Percentiles rank a stretch among this genome's conserved stretches.
phyloP scores from a whole-genome alignment of 2,888 invertebrate species.

The Bursaphelenchus okinawaensis region DNA sequence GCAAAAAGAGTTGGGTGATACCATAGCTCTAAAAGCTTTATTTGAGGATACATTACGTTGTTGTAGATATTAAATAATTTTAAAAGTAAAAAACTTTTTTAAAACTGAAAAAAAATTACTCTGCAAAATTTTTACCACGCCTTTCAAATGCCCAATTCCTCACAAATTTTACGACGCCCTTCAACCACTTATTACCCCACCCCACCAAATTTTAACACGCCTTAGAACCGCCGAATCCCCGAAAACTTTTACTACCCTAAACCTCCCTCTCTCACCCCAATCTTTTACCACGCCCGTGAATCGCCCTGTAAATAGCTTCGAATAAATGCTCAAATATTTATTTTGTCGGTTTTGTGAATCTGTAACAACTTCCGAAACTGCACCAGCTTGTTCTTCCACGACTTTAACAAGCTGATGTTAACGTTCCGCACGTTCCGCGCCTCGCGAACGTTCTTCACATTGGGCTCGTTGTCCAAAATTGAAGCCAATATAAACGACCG shows the following conservation, averaged over 20 bases:
- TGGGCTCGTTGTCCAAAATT: not conserved
- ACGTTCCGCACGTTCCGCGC: not conserved
- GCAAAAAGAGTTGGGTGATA: not conserved
- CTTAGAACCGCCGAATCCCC: not conserved
- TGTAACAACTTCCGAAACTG: not conserved
- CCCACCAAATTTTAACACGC: not conserved
- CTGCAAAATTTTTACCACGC: no score
- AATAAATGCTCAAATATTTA: not conserved
- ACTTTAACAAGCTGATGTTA: not conserved
- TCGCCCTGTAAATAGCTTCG: not conserved
- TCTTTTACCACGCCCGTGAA: not conserved
- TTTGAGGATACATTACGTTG: no score
- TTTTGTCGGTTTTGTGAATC: not conserved
- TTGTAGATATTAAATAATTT: no score
- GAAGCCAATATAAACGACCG: not conserved
- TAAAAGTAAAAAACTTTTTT: no score
- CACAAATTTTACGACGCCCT: no score
- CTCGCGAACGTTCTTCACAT: not conserved
- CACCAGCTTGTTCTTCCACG: not conserved
- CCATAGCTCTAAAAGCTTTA: no score
- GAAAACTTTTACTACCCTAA: no score
- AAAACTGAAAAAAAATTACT: no score
- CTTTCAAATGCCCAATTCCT: no score
- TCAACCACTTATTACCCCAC: no score
- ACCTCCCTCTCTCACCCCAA: no score